Evolutionary conservation across 1,140 invertebrate genomes (phyloP), one percentile per base, ranked within the genome.

Genomic region (Homarus americanus): DNA sequence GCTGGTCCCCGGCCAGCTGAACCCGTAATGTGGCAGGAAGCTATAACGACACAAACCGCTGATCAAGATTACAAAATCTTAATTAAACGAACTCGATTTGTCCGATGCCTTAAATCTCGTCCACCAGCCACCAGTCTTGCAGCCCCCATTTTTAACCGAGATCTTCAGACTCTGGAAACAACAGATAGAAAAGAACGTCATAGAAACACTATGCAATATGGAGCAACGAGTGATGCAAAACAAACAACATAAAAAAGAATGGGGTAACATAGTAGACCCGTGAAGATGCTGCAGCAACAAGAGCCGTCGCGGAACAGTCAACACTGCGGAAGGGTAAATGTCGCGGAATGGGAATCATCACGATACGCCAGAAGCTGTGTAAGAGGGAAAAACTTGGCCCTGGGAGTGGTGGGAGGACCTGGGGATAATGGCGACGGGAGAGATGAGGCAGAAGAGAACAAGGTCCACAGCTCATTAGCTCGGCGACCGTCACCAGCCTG

Each of bases 371-470:
- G 44, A 49, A 12, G 15, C 53, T 17, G 53, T 17, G 12, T n/a
- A n/a, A n/a, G n/a, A 17, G 5, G 15, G 53, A 17, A 17, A 58
- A 58, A 58, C 53, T 58, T 58, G 53, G 5, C 53, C 24, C 15
- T 10, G 53, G 53, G 53, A 58, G 53, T 2, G 53, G 53, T 2
- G 15, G 53, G 24, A 58, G 15, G 53, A 12, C 44, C 53, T 5
- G 53, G 53, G 2, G 53, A 20, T 58, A 17, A 58, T 66, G 63
- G n/a, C 4, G 63, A 66, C 53, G 63, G n/a, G 28, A 28, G 63
- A 66, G 63, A 66, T 66, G 63, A 66, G 28, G 28, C 63, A 66
- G 63, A 66, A 32, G 63, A 66, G 63, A 10, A 66, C 63, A 66
- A 66, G 63, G n/a, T 5, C 53, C 15, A 17, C 53, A 17, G 53